Evolutionary conservation across 2,888 invertebrate genomes (phyloP).

Genomic region (Scrobipalpa costella): DNA sequence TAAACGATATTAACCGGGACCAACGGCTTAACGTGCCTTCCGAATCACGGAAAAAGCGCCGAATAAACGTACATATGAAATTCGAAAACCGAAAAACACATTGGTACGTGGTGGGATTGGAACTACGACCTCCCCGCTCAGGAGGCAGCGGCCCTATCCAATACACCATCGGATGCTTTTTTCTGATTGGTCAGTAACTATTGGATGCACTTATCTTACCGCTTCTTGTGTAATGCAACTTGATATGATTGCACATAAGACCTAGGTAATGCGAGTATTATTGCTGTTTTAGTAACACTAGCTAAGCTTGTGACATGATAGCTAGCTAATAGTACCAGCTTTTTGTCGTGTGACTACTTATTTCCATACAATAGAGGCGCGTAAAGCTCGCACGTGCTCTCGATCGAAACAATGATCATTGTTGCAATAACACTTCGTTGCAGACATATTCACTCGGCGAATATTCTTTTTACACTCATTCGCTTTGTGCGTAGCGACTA

Average conservation of each 20-base stretch:
- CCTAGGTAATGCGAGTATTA: neutral
- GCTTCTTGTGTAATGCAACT: neutral
- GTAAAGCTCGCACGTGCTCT: slow-evolving; percentile 70
- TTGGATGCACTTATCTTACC: neutral
- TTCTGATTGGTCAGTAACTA: neutral
- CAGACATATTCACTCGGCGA: slow-evolving; percentile 42
- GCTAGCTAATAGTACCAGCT: slow-evolving; percentile 24
- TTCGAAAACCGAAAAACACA: no score
- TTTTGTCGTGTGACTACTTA: slow-evolving; percentile 54
- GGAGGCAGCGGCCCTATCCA: no score
- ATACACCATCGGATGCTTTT: no score
- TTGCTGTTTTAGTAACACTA: neutral
- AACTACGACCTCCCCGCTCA: no score
- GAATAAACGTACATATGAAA: no score
- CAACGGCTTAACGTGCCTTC: no score
- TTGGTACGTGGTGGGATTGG: no score
- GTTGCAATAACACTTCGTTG: slow-evolving; percentile 54
- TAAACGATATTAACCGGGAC: no score
- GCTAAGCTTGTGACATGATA: slow-evolving; percentile 8
- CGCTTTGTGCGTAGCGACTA: neutral
- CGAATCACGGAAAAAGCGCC: no score
- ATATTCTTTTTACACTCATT: slow-evolving; percentile 31
- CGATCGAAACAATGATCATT: slow-evolving; percentile 68
- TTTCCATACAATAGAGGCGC: slow-evolving; percentile 70
- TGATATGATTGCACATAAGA: slow-evolving; percentile 9